These are phyloP conservation scores for Notospermus geniculatus DNA, from an alignment of 1,140 invertebrate species.

Conservation along the genomic window DNA sequence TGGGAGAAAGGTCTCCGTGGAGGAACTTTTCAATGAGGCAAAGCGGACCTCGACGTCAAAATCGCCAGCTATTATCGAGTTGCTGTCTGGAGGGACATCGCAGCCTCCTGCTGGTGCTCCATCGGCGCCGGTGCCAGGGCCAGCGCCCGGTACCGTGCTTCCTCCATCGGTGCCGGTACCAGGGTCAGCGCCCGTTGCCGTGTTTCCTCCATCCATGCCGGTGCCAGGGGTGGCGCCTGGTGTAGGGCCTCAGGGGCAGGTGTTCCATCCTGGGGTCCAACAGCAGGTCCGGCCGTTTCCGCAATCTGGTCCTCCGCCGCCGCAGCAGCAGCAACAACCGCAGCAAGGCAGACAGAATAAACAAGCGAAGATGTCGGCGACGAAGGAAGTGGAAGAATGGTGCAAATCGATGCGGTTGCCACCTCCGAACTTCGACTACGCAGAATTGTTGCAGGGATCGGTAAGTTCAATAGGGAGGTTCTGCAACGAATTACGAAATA, in stretches of 20 bases:
- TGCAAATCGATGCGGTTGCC: slow-evolving; percentile 25
- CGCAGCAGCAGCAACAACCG: slow-evolving; percentile 11
- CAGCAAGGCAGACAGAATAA: neutral
- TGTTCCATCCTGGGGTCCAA: neutral
- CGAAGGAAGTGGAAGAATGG: slow-evolving; percentile 30
- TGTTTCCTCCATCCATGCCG: neutral
- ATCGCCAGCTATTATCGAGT: too few species aligned
- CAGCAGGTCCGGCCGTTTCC: slow-evolving; percentile 4
- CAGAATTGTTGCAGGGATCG: neutral
- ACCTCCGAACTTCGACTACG: slow-evolving; percentile 31
- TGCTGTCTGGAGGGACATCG: neutral
- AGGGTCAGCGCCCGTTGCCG: too few species aligned
- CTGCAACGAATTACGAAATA: too few species aligned
- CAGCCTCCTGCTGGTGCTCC: neutral
- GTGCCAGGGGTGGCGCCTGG: neutral
- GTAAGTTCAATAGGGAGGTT: neutral
- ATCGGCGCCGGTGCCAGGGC: neutral
- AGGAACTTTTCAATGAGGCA: slow-evolving; percentile 43
- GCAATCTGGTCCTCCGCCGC: slow-evolving; percentile 1
- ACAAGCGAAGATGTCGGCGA: neutral
- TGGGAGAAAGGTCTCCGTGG: slow-evolving; percentile 42
- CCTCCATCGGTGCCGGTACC: neutral
- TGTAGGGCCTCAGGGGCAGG: too few species aligned
- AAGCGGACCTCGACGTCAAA: too few species aligned
- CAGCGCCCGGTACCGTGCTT: too few species aligned